A percentile compares a stretch with the other conserved stretches of the same genome.
These are phyloP conservation scores for Caenorhabditis parvicauda DNA, from an alignment of 2,888 invertebrate species.

Conservation along the genomic window DNA sequence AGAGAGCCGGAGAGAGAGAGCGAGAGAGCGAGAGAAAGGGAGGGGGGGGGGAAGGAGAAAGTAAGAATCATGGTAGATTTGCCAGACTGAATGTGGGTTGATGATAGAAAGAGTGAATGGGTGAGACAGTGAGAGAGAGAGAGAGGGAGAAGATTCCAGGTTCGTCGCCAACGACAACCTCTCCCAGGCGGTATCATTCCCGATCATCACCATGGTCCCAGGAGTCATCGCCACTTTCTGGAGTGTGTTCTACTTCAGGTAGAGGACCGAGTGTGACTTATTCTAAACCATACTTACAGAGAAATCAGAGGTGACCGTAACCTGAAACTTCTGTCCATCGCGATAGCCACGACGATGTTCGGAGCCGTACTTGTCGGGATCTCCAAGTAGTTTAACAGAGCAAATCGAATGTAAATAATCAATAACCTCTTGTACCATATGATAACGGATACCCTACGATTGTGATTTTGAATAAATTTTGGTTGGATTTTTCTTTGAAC, in stretches of 20 bases:
- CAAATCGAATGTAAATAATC: too few species aligned
- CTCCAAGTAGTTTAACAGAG: conserved; percentile 52
- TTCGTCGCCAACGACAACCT: conserved; percentile 67
- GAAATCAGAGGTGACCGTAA: conserved; percentile 63
- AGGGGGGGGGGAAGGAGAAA: too few species aligned
- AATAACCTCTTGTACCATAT: background rate
- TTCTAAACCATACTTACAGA: conserved; percentile 51
- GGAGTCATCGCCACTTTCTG: conserved; percentile 63
- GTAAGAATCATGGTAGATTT: background rate
- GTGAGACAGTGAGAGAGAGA: background rate
- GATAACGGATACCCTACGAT: too few species aligned
- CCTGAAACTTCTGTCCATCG: conserved; percentile 45
- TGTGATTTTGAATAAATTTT: too few species aligned
- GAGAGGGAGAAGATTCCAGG: conserved; percentile 18
- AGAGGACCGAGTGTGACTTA: conserved; percentile 19
- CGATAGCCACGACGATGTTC: conserved; percentile 46
- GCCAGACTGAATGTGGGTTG: too few species aligned
- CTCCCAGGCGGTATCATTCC: conserved; percentile 65
- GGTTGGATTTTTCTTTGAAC: too few species aligned
- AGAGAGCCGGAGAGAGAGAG: too few species aligned
- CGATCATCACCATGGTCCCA: conserved; percentile 66
- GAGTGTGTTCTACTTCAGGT: conserved; percentile 66
- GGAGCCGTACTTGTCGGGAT: conserved; percentile 59
- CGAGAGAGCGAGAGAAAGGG: too few species aligned
- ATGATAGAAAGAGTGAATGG: background rate